A percentile compares a stretch with the other conserved stretches of the same genome.
Evolutionary conservation across 2,113 vertebrate species (phyloP).

Genomic region (Tonatia bakeri): DNA sequence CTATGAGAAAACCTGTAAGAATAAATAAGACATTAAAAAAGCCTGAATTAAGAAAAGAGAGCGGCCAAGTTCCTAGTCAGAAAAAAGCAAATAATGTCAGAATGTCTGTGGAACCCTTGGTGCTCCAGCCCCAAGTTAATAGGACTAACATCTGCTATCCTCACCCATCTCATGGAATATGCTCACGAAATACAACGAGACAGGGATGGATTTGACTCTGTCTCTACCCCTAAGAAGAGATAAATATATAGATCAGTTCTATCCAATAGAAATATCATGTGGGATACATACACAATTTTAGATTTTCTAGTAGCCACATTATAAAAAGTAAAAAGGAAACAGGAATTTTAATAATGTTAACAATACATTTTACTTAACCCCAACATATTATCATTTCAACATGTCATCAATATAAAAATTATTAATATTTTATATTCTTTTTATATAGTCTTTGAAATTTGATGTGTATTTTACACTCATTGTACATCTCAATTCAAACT

Average conservation of each 20-base stretch:
- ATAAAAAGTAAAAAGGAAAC: conserved; percentile 6
- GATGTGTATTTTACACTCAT: background rate
- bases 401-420: background rate
- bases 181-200: background rate
- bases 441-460: conserved; percentile 15
- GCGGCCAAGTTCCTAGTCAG: background rate
- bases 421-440: conserved; percentile 29
- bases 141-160: background rate
- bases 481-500: background rate
- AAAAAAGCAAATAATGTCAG: conserved; percentile 33
- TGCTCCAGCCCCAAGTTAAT: background rate
- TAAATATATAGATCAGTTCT: background rate
- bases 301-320: background rate
- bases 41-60: background rate
- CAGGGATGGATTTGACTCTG: background rate
- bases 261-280: background rate
- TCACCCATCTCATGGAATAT: background rate
- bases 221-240: background rate
- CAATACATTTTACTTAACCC: background rate
- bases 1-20: background rate
- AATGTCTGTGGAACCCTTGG: background rate
- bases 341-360: background rate
- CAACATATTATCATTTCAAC: background rate
- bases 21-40: conserved; percentile 6
- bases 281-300: background rate